Base-by-base conservation (phyloP, 2,113 vertebrate genomes). In the Poeciliopsis retropinna region DNA sequence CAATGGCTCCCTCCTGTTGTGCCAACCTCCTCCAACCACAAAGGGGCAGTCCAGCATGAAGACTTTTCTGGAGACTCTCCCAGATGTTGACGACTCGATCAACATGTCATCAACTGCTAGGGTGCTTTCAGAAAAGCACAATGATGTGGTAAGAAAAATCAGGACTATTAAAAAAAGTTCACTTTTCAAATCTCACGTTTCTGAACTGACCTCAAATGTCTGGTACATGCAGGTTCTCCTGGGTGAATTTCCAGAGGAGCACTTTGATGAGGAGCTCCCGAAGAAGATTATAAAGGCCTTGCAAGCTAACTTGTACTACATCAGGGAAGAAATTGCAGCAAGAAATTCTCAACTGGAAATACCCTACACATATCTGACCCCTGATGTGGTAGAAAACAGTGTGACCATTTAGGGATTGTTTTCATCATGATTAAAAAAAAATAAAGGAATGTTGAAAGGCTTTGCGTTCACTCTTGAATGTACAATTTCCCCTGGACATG, bases 331-430 rank as follows among this genome's bases (percentile, higher is more conserved):
- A 8, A 92, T 92, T n/a, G 19, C 1, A 28, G 1, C 10, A 27
- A 87, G 89, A 70, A 93, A 92, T 63, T 30, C 65, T 1, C 1
- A 67, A 28, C 86, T 91, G 19, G 9, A 79, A 57, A 15, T 85
- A 0, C 90, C 91, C 10, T 89, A 92, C 78, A 61, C 22, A 25
- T 92, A 92, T 34, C 70, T 92, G 65, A 31, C 85, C 32, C 90
- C 88, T 2, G 0, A 11, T 4, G 1, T 47, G 5, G 81, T 90
- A 5, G 87, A 92, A 51, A 93, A 76, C 85, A 88, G 87, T 44
- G 37, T 70, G 22, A 8, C 62, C 17, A 65, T 75, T 65, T 80
- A 70, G 68, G 10, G 17, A 47, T 47, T 47, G 44, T 47, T 44
- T 44, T 47, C 17, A 5, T 17, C 17, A 47, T 15, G 1, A 41